Percentiles rank a stretch among this genome's conserved stretches.
Evolutionary conservation across 2,888 invertebrate genomes (phyloP).

Genomic region (Aquatica leii): DNA sequence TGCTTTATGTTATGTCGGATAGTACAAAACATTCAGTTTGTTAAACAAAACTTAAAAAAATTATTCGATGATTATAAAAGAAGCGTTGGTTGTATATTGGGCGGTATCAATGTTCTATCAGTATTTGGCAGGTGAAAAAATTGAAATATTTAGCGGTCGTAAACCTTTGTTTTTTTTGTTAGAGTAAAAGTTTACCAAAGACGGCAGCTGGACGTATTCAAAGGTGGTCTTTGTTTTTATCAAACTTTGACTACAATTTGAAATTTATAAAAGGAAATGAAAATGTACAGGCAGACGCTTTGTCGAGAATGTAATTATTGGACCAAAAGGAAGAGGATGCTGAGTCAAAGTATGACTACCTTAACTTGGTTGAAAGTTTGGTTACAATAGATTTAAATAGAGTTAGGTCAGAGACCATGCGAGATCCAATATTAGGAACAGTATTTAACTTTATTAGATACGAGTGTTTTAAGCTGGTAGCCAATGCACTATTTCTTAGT

Average conservation of each 20-base stretch:
- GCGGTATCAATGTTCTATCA: background rate
- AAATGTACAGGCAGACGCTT: background rate
- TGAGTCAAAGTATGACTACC: background rate
- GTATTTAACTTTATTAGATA: background rate
- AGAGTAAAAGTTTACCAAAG: background rate
- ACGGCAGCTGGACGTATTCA: background rate
- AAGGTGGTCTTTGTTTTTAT: background rate
- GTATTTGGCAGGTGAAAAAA: background rate
- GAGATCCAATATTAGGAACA: background rate
- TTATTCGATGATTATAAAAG: background rate
- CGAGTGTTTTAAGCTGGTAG: no score
- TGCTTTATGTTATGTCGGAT: no score
- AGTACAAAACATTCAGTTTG: no score
- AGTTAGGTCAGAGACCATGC: background rate
- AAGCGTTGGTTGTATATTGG: background rate
- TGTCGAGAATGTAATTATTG: background rate
- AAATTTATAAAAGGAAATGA: background rate
- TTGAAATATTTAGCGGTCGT: background rate
- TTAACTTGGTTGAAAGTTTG: background rate
- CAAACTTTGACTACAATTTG: background rate
- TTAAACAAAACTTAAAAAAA: background rate
- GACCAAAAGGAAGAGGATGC: background rate
- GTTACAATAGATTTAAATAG: background rate
- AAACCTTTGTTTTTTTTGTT: background rate
- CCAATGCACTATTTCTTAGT: no score